Conservation (phyloP, 2,113 vertebrate genomes). For the Gymnogyps californianus region DNA sequence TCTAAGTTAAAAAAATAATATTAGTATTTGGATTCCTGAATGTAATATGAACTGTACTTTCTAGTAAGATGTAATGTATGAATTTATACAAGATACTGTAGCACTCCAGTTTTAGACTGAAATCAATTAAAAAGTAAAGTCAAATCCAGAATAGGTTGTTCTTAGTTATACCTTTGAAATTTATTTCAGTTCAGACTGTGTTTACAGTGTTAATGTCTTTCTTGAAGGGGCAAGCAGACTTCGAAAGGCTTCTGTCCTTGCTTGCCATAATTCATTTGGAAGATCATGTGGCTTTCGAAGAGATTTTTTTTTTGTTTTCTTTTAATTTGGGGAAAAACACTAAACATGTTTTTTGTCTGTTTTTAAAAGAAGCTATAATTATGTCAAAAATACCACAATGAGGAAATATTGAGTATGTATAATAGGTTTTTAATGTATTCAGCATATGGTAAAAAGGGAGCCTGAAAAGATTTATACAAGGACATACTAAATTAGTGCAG, state of each 20-base stretch:
- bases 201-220: not conserved
- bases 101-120: not conserved
- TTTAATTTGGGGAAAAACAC: not conserved
- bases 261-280: not conserved
- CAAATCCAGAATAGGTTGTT: not conserved
- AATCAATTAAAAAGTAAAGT: not conserved
- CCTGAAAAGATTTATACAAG: not conserved
- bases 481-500: not conserved
- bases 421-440: constrained; percentile 2
- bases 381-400: constrained; percentile 30
- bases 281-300: not conserved
- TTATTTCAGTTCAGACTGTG: not conserved
- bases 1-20: not conserved
- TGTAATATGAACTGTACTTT: not conserved
- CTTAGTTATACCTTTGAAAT: not conserved
- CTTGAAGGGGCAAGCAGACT: not conserved
- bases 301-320: not conserved
- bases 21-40: not conserved
- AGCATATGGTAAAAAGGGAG: not conserved
- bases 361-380: constrained; percentile 43
- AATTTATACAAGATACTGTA: not conserved
- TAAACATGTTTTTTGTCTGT: constrained; percentile 12
- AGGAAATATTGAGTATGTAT: not conserved
- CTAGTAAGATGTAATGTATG: not conserved
- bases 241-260: not conserved